Percentiles rank a stretch among this genome's conserved stretches.
Conservation (phyloP, 2,113 vertebrate genomes). For the Sula dactylatra region DNA sequence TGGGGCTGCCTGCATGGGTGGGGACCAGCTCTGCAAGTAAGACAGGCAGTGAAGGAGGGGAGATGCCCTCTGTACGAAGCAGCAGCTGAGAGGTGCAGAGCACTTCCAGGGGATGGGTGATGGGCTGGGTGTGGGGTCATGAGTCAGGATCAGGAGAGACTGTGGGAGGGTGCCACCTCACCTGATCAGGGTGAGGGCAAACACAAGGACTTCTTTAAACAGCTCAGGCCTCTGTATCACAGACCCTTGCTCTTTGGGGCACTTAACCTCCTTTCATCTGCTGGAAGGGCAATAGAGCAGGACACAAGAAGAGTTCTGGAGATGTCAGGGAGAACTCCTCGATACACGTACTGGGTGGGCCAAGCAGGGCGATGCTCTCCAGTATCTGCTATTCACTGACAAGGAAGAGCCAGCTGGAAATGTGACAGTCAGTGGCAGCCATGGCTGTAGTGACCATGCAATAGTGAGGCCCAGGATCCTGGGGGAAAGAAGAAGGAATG, state of each 20-base stretch:
- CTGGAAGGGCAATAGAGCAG: neutral
- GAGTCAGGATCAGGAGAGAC: neutral
- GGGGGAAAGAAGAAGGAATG: neutral
- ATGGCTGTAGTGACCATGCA: neutral
- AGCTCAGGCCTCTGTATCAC: neutral
- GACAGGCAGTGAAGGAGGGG: neutral
- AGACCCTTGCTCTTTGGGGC: neutral
- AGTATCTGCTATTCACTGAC: neutral
- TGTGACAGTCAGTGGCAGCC: neutral
- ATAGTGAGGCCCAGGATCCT: too few species aligned
- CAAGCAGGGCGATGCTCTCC: neutral
- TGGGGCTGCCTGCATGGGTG: rapidly evolving
- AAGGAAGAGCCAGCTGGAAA: neutral
- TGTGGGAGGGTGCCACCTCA: neutral
- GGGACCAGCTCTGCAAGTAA: neutral
- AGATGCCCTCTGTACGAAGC: neutral
- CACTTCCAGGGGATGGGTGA: neutral
- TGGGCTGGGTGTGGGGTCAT: neutral
- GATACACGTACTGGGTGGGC: neutral
- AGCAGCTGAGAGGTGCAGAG: neutral
- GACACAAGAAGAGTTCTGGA: neutral
- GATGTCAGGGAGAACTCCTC: neutral
- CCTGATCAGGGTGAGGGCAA: neutral
- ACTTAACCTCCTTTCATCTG: neutral
- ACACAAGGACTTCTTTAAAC: neutral